phyloP scores from a whole-genome alignment of 35 echinoderm and acorn worm species.

The Lytechinus variegatus region DNA sequence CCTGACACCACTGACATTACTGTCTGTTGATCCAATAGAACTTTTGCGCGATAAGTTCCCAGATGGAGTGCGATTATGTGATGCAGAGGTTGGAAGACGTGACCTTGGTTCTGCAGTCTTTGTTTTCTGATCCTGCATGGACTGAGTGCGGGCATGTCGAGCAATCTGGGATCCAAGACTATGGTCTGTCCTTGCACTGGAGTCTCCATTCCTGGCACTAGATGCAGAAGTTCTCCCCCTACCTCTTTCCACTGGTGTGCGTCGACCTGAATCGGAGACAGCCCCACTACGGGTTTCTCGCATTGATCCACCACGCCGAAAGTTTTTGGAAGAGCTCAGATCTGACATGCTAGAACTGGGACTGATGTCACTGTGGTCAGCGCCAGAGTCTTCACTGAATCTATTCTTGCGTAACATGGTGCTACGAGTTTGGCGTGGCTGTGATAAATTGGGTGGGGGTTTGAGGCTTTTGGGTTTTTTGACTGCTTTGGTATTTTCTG shows the following conservation, averaged over 20 bases:
- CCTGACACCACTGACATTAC: not conserved
- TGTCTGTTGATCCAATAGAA: constrained; percentile 60
- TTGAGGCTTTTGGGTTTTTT: constrained; percentile 48
- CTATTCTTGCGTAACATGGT: constrained; percentile 86
- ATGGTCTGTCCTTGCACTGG: constrained; percentile 32
- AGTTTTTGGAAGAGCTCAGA: constrained; percentile 75
- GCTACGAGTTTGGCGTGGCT: constrained; percentile 91
- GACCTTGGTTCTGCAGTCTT: constrained; percentile 51
- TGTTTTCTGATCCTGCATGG: constrained; percentile 48
- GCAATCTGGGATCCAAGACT: constrained; percentile 63
- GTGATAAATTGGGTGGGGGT: constrained; percentile 52
- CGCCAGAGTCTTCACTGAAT: constrained; percentile 72
- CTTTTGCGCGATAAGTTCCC: constrained; percentile 50
- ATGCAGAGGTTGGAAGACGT: constrained; percentile 38
- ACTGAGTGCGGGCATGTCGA: constrained; percentile 56
- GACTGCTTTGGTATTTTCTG: constrained; percentile 52
- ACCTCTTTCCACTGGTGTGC: constrained; percentile 28
- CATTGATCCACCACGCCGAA: constrained; percentile 32
- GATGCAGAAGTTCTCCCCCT: not conserved
- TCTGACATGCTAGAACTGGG: constrained; percentile 91
- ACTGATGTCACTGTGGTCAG: constrained; percentile 80
- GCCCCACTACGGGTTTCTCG: constrained; percentile 46
- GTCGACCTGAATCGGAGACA: constrained; percentile 35
- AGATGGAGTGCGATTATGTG: constrained; percentile 27
- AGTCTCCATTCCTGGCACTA: constrained; percentile 34